phyloP scores from a whole-genome alignment of 1,140 invertebrate species.

The Rhagoletis zephyria region DNA sequence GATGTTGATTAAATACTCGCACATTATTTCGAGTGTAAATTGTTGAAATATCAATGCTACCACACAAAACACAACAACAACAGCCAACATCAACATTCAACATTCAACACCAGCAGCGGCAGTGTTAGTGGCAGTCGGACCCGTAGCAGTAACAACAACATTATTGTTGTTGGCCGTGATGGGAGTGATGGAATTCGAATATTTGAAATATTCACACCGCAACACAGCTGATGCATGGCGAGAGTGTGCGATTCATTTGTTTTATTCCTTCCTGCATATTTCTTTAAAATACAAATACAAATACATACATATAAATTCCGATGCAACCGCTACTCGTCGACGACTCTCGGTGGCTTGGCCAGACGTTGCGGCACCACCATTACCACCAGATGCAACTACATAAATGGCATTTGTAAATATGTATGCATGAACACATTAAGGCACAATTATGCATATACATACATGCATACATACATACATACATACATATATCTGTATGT shows the following conservation, averaged over 20 bases:
- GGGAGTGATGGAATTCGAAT: conserved; percentile 21
- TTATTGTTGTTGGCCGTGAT: background rate
- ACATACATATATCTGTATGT: background rate
- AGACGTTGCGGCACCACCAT: conserved; percentile 30
- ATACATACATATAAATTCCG: background rate
- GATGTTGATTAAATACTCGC: conserved; percentile 50
- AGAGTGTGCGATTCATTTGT: conserved; percentile 71
- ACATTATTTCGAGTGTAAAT: conserved; percentile 52
- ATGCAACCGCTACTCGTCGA: background rate
- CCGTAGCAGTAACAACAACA: background rate
- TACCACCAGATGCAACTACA: background rate
- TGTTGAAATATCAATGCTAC: conserved; percentile 43
- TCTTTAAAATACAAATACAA: background rate
- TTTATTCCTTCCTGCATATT: conserved; percentile 59
- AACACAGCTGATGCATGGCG: conserved; percentile 63
- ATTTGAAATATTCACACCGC: conserved; percentile 28
- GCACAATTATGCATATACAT: background rate
- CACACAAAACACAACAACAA: background rate
- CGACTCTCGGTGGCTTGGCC: no score
- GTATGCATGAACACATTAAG: background rate
- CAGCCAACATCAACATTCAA: conserved; percentile 24
- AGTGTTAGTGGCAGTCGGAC: background rate
- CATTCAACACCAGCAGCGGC: background rate
- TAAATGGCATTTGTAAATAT: background rate
- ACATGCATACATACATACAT: background rate